Base-by-base conservation (phyloP, 2,888 invertebrate species). In the Agrochola macilenta region DNA sequence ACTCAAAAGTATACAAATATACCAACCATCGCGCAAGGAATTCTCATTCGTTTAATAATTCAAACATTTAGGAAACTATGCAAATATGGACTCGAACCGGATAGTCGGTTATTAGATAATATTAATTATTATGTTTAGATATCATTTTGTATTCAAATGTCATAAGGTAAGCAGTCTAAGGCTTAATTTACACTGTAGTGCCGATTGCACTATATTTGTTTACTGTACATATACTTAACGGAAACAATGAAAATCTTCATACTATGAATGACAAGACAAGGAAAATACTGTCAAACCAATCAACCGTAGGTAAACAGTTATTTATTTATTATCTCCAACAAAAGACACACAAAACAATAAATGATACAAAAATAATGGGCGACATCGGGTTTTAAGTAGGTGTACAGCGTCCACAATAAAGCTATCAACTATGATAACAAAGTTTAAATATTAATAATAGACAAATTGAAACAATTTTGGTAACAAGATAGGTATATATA, bases 81-180 rank as follows among this genome's bases (percentile, higher is more conserved):
- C 49, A 35, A 76, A 70, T 66, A 61, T 78, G 4, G 35, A 26
- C 20, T 35, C 11, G 4, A 72, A 43, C 11, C 69, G 61, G 49
- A 73, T 73, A 26, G 39, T 65, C 69, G 69, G 60, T 72, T 72
- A 26, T 30, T 65, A 60, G 65, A 65, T 70, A 60, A 79, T 76
- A 71, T 73, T 39, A 69, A 69, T 78, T 78, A 72, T 49, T 49
- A n/a, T 63, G 68, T 77, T 82, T 69, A 49, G 5, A 43, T 73
- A 81, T 57, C 82, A 73, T 82, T 69, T 58, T 69, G 20, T 78
- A 81, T 82, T 78, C 54, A 72, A 72, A 82, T 72, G 49, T 57
- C 63, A 26, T 70, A 68, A 71, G 35, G 14, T 54, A 63, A 68
- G 9, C 9, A 43, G 57, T 26, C 35, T 60, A 39, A 49, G 65